phyloP scores from a whole-genome alignment of 2,797 vertebrate species.

The Paramormyrops hopkinsi region DNA sequence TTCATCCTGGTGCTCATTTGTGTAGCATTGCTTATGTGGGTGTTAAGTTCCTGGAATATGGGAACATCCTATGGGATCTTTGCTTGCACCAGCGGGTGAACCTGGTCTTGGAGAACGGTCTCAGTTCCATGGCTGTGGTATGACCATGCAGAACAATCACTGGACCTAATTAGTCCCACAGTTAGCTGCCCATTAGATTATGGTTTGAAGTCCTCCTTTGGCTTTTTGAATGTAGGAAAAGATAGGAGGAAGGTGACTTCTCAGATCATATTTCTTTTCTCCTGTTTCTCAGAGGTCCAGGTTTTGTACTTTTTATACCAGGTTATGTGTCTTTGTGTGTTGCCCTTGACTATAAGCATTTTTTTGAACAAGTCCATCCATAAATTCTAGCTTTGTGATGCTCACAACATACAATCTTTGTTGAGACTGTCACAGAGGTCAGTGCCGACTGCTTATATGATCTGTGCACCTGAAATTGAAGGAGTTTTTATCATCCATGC shows the following conservation, averaged over 20 bases:
- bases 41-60: neutral
- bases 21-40: neutral
- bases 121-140: neutral
- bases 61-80: neutral
- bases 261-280: neutral
- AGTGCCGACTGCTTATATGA: neutral
- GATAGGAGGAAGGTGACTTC: neutral
- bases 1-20: neutral
- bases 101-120: neutral
- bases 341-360: neutral
- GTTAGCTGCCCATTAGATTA: neutral
- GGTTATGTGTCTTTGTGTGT: neutral
- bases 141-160: neutral
- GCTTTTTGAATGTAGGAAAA: neutral
- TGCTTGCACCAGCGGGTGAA: neutral
- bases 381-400: neutral
- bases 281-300: neutral
- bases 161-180: neutral
- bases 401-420: neutral
- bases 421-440: neutral
- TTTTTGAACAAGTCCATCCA: neutral
- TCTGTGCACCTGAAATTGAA: neutral
- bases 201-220: neutral
- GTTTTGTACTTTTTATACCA: neutral
- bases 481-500: neutral